A percentile compares a stretch with the other conserved stretches of the same genome.
Conservation (phyloP, 1,140 invertebrate genomes). For the Drosophila trapezifrons region DNA sequence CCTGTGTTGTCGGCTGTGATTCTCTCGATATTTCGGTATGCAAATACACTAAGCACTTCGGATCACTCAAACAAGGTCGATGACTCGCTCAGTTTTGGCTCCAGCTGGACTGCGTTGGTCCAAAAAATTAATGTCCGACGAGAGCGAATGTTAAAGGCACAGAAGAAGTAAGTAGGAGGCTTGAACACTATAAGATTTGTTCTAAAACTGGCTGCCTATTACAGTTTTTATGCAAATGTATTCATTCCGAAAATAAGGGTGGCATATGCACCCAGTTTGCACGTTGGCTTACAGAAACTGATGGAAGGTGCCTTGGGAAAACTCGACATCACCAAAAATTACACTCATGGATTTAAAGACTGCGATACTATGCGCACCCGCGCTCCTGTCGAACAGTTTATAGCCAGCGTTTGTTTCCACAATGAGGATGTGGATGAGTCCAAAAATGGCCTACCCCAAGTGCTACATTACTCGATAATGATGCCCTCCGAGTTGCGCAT, state of each 20-base stretch:
- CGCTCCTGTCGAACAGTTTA: slow-evolving; percentile 22
- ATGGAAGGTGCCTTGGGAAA: slow-evolving; percentile 1
- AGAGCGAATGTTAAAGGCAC: not conserved
- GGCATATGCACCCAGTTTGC: slow-evolving; percentile 39
- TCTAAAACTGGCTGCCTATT: not conserved
- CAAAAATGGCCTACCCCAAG: slow-evolving; percentile 15
- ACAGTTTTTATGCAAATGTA: slow-evolving; percentile 19
- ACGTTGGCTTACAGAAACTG: slow-evolving; percentile 14
- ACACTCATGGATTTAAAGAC: slow-evolving; percentile 2
- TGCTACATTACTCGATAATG: slow-evolving; percentile 36
- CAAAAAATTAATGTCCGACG: slow-evolving; percentile 1
- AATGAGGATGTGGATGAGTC: slow-evolving; percentile 11
- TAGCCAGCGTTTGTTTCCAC: slow-evolving; percentile 53
- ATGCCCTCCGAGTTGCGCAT: slow-evolving; percentile 48
- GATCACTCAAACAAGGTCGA: not conserved
- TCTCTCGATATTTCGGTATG: not conserved
- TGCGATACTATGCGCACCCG: slow-evolving; percentile 27
- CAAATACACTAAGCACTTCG: too few relatives aligned
- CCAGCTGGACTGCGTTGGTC: not conserved
- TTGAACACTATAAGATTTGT: not conserved
- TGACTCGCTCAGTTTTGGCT: too few relatives aligned
- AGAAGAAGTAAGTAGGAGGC: slow-evolving; percentile 4
- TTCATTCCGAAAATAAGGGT: slow-evolving; percentile 39
- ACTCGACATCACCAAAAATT: not conserved
- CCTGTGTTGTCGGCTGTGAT: not conserved